A percentile compares a stretch with the other conserved stretches of the same genome.
These are phyloP conservation scores for Atrina japonica DNA, from an alignment of 2,888 invertebrate species.

Conservation along the genomic window DNA sequence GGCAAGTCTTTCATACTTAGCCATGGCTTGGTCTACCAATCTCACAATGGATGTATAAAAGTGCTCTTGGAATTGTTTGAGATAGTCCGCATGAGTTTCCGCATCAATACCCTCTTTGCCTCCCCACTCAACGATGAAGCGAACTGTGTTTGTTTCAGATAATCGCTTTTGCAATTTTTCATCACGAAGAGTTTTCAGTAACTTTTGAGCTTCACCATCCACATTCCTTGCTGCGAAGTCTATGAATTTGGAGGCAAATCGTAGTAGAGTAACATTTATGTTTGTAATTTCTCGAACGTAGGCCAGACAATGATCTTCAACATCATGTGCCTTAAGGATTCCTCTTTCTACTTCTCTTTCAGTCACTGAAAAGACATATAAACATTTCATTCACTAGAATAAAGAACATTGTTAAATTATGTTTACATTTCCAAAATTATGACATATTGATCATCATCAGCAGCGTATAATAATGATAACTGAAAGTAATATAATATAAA, in stretches of 20 bases:
- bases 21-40: conserved; percentile 96
- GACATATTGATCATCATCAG: too few relatives aligned
- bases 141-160: conserved; percentile 63
- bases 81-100: conserved; percentile 94
- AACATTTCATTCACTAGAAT: neutral
- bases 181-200: conserved; percentile 93
- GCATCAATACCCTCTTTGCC: conserved; percentile 92
- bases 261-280: conserved; percentile 95
- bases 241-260: conserved; percentile 92
- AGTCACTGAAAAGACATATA: conserved; percentile 87
- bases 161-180: conserved; percentile 87
- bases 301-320: conserved; percentile 96
- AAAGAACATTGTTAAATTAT: too few relatives aligned
- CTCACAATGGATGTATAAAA: conserved; percentile 88
- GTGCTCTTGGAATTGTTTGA: conserved; percentile 95
- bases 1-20: conserved; percentile 96
- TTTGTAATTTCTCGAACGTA: conserved; percentile 97
- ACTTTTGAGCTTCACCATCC: conserved; percentile 94
- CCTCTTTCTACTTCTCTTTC: conserved; percentile 99
- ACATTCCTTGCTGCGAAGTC: conserved; percentile 90
- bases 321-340: conserved; percentile 94
- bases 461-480: too few relatives aligned
- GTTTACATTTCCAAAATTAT: too few relatives aligned
- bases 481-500: too few relatives aligned
- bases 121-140: conserved; percentile 94